These are phyloP conservation scores for Sitobion miscanthi DNA, from an alignment of 1,140 invertebrate genomes.

Conservation along the genomic window DNA sequence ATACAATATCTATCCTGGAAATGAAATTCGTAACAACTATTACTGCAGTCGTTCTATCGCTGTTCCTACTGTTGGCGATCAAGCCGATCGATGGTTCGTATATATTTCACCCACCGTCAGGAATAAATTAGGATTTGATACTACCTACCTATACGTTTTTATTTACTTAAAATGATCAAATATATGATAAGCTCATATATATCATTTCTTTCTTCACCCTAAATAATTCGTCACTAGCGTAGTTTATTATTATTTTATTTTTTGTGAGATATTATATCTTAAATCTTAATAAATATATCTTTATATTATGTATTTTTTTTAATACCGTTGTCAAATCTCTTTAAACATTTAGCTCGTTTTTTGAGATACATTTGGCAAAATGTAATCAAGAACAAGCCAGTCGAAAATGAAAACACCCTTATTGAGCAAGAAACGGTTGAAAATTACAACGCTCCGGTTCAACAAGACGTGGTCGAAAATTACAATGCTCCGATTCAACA, in stretches of 20 bases:
- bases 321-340: background rate
- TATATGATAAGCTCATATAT: background rate
- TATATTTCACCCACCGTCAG: background rate
- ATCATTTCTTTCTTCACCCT: background rate
- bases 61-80: background rate
- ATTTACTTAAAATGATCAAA: background rate
- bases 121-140: background rate
- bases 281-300: too few relatives aligned
- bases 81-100: background rate
- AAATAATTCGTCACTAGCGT: background rate
- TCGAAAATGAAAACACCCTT: background rate
- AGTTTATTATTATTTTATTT: background rate
- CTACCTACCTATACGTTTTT: background rate
- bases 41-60: background rate
- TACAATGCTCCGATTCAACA: too few relatives aligned
- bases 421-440: background rate
- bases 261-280: background rate
- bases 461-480: background rate
- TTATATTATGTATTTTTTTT: background rate
- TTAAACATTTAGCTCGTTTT: background rate
- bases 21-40: background rate
- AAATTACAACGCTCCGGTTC: background rate
- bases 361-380: background rate
- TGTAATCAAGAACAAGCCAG: background rate
- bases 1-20: background rate